Conservation (phyloP, 2,797 vertebrate genomes). For the Hypotaenidia philippensis region DNA sequence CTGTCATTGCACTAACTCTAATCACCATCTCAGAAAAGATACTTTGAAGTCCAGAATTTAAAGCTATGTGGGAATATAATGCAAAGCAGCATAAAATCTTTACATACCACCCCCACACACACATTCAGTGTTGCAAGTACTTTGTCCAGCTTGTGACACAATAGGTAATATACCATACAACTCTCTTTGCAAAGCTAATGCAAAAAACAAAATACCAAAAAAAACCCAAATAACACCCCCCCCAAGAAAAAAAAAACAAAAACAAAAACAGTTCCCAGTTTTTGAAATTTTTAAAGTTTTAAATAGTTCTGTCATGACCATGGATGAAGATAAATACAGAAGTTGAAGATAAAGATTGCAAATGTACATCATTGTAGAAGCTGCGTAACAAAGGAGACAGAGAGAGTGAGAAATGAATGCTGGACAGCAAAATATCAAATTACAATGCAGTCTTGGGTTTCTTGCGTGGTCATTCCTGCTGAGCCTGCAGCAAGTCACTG, state of each 20-base stretch:
- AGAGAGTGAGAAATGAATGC: background rate
- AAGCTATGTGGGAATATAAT: background rate
- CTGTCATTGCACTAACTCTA: background rate
- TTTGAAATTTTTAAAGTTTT: background rate
- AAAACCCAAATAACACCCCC: background rate
- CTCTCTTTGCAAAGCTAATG: background rate
- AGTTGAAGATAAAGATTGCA: background rate
- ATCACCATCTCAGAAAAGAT: background rate
- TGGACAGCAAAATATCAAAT: background rate
- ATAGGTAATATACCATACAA: background rate
- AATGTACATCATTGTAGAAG: background rate
- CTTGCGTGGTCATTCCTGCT: rapidly evolving
- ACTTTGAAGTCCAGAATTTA: background rate
- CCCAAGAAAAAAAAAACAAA: background rate
- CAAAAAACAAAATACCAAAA: background rate
- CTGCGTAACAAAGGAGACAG: background rate
- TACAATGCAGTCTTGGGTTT: background rate
- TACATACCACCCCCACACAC: background rate
- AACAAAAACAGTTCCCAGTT: background rate
- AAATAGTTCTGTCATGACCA: background rate
- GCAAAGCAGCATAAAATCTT: background rate
- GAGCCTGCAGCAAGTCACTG: background rate
- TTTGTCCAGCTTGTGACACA: background rate
- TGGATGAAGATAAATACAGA: background rate
- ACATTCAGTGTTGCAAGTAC: background rate